Evolutionary conservation across 2,888 invertebrate species (phyloP).

Genomic region (Hymenopus coronatus): DNA sequence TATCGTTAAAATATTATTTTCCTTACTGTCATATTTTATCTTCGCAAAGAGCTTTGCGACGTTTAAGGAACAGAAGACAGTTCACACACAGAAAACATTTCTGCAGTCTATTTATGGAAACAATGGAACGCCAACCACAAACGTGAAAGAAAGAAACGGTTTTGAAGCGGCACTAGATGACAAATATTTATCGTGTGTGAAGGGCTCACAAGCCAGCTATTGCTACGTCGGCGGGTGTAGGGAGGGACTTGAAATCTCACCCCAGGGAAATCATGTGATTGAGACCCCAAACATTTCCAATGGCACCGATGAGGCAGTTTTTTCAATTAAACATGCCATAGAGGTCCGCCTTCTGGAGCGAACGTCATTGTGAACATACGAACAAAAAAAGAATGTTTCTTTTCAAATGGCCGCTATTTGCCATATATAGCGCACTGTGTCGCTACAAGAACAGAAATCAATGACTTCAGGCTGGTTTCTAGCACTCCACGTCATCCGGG

Average conservation of each 20-base stretch:
- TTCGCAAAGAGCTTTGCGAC: too few relatives aligned
- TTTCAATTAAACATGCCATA: conserved; percentile 29
- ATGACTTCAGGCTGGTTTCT: neutral
- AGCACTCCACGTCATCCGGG: too few relatives aligned
- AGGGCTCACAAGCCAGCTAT: neutral
- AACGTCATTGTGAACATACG: neutral
- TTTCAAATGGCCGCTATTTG: neutral
- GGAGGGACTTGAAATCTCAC: conserved; percentile 38
- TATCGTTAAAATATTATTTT: too few relatives aligned
- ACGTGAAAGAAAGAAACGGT: neutral
- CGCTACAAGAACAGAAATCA: neutral
- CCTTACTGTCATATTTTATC: too few relatives aligned
- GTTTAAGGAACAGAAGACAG: too few relatives aligned
- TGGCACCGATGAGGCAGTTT: conserved; percentile 21
- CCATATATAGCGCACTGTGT: neutral
- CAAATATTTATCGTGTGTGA: neutral
- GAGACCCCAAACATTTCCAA: conserved; percentile 34
- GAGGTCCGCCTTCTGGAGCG: neutral
- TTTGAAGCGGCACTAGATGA: neutral
- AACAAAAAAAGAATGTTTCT: neutral
- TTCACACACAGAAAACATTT: too few relatives aligned
- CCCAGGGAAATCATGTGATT: conserved; percentile 43
- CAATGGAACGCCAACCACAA: too few relatives aligned
- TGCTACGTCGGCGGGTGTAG: neutral
- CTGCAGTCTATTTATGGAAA: too few relatives aligned